Evolutionary conservation across 2,113 vertebrate species (phyloP).

Genomic region (Pangasianodon gigas): DNA sequence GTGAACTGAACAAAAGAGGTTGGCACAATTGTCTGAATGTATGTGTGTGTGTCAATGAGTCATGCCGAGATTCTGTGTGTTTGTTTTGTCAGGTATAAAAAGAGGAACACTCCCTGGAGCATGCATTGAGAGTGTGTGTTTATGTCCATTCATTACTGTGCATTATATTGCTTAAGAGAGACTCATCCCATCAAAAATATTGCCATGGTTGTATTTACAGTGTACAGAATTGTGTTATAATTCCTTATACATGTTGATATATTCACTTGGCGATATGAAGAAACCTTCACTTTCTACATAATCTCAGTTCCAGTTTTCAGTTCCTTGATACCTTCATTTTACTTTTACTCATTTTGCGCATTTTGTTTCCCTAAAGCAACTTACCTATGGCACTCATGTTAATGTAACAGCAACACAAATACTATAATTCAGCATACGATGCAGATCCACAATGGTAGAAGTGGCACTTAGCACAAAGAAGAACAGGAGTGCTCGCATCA

Average conservation of each 20-base stretch:
- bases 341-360: not conserved
- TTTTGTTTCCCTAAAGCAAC: not conserved
- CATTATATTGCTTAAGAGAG: not conserved
- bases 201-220: not conserved
- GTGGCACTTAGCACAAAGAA: not conserved
- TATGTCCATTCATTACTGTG: not conserved
- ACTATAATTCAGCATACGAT: not conserved
- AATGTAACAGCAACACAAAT: not conserved
- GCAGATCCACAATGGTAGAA: not conserved
- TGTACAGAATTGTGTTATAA: not conserved
- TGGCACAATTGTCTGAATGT: not conserved
- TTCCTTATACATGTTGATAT: not conserved
- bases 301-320: not conserved
- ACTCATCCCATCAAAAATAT: not conserved
- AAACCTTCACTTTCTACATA: not conserved
- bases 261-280: not conserved
- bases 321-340: not conserved
- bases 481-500: not conserved
- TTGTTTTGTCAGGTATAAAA: not conserved
- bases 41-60: not conserved
- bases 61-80: not conserved
- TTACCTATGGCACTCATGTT: not conserved
- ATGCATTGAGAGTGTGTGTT: not conserved
- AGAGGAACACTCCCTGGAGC: not conserved
- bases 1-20: not conserved